Base-by-base conservation (phyloP, 92 coral and sea anemone species). In the Porites lobata region DNA sequence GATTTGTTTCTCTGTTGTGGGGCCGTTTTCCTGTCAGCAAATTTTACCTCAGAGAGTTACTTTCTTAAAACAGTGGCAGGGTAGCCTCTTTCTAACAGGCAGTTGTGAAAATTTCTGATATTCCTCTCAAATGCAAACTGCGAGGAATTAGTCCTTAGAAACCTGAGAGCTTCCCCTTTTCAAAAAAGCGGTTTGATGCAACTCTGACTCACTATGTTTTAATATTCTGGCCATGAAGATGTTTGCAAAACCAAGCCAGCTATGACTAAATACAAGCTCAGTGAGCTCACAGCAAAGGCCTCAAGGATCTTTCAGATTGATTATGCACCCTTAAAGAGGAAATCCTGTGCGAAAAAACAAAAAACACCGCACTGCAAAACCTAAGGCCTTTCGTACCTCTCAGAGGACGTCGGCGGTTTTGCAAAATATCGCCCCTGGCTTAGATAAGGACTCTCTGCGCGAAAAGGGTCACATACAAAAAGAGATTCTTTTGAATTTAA, bases 341-440 rank as follows among this genome's bases (percentile, higher is more conserved):
- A 29, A 29, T 29, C 32, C 2, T 2, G 32, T 29, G 32, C 32
- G 2, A 72, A 72, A 72, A 72, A 72, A 72, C 77, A 72, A 72
- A 15, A 72, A 72, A 72, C 59, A 72, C 77, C 59, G 77, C 20
- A 61, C 61, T 1, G 78, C 58, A 50, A 73, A 73, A 73, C 61
- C 12, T 14, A 83, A 71, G 79, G 79, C 78, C 38, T 50, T 38
- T 20, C 26, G 80, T 64, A 70, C 20, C 57, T 71, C 54, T 22
- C 14, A 69, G 70, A 50, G 76, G 54, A 80, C 76, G 21, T 54
- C 61, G 29, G 85, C 22, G 50, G 62, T 81, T 65, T 20, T 81
- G 59, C 21, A 81, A 69, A 81, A 67, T 56, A 47, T 81, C 32
- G 86, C 68, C 18, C 78, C 80, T 66, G 88, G 80, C 11, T 84